A percentile compares a stretch with the other conserved stretches of the same genome.
Evolutionary conservation across 2,888 invertebrate genomes (phyloP).

Genomic region (Dione juno): DNA sequence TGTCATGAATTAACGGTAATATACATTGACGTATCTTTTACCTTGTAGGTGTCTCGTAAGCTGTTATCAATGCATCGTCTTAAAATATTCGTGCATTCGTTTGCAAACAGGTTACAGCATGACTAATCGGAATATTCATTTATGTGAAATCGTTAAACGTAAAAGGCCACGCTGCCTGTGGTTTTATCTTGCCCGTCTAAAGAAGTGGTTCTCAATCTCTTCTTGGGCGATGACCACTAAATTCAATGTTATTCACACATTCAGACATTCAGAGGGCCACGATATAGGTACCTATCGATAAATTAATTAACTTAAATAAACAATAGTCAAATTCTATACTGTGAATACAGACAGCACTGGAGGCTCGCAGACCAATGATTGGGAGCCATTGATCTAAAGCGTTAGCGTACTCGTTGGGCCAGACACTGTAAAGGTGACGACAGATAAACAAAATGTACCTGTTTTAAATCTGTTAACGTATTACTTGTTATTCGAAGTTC

Average conservation of each 20-base stretch:
- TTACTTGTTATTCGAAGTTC: constrained; percentile 34
- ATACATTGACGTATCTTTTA: background rate
- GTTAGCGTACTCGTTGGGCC: constrained; percentile 40
- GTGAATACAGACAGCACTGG: too few species aligned
- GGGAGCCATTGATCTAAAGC: background rate
- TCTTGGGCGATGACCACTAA: too few species aligned
- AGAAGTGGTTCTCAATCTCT: background rate
- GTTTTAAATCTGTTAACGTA: constrained; percentile 31
- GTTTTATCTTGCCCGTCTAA: constrained; percentile 39
- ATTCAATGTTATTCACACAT: too few species aligned
- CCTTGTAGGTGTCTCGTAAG: constrained; percentile 14
- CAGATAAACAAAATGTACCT: constrained; percentile 31
- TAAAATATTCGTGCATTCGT: constrained; percentile 22
- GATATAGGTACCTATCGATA: too few species aligned
- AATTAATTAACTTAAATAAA: too few species aligned
- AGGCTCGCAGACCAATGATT: too few species aligned
- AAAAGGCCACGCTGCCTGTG: constrained; percentile 31
- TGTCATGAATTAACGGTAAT: background rate
- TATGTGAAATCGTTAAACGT: constrained; percentile 36
- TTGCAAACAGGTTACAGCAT: constrained; percentile 30
- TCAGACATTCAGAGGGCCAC: too few species aligned
- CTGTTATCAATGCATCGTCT: constrained; percentile 20
- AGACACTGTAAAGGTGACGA: constrained; percentile 41
- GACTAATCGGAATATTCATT: constrained; percentile 37
- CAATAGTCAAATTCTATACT: too few species aligned